phyloP scores from a whole-genome alignment of 2,113 vertebrate species.

The Periophthalmodon schlosseri region DNA sequence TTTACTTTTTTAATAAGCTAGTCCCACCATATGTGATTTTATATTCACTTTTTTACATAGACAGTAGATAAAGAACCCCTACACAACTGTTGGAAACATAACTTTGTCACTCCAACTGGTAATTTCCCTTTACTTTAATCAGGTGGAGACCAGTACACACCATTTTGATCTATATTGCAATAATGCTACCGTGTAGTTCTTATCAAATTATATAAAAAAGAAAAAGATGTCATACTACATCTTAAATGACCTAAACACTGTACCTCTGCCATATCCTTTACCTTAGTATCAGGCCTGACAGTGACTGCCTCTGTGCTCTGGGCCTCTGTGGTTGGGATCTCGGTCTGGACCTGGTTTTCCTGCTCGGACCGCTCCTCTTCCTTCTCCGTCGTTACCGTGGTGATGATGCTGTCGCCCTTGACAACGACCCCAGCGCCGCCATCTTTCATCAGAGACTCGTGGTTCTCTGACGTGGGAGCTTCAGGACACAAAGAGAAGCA shows the following conservation, averaged over 20 bases:
- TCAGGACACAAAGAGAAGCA: conserved; percentile 50
- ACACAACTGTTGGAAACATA: no score
- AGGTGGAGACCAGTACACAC: neutral
- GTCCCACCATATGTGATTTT: no score
- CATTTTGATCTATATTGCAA: no score
- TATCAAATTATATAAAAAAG: neutral
- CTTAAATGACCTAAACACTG: neutral
- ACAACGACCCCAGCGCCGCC: conserved; percentile 83
- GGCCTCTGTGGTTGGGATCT: conserved; percentile 71
- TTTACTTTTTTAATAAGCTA: no score
- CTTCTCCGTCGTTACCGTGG: conserved; percentile 91
- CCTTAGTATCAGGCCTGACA: conserved; percentile 86
- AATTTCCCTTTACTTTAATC: neutral
- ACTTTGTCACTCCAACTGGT: neutral
- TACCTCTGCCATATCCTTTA: conserved; percentile 59
- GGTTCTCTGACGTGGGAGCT: conserved; percentile 93
- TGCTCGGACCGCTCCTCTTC: conserved; percentile 86
- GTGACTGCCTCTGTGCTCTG: conserved; percentile 66
- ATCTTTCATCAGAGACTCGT: conserved; percentile 94
- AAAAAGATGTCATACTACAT: neutral
- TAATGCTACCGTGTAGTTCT: neutral
- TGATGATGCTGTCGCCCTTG: conserved; percentile 90
- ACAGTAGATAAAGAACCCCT: no score
- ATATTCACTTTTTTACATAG: no score
- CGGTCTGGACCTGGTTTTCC: conserved; percentile 70